Conservation (phyloP, 2,888 invertebrate genomes). For the Aphodius granarius region DNA sequence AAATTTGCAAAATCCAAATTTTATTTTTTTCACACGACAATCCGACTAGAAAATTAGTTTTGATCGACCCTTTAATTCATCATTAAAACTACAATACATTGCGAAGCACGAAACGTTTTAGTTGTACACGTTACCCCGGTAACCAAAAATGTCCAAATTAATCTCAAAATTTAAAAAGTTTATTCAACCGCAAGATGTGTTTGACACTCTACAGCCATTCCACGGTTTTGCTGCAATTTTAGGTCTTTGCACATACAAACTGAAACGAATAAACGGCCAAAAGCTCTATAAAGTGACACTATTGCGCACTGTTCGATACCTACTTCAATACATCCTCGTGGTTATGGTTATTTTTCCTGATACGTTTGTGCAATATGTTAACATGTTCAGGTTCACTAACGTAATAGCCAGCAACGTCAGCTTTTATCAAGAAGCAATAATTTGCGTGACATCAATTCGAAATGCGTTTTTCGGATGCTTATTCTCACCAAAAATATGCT, state of each 20-base stretch:
- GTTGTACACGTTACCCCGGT: slow-evolving; percentile 4
- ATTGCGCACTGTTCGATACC: background rate
- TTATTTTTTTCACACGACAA: no score
- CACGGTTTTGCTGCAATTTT: slow-evolving; percentile 27
- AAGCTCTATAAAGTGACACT: slow-evolving; percentile 12
- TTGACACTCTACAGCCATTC: slow-evolving; percentile 23
- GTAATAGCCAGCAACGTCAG: background rate
- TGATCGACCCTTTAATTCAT: no score
- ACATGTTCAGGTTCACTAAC: background rate
- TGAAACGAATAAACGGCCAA: slow-evolving; percentile 5
- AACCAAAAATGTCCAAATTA: background rate
- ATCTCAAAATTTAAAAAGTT: background rate
- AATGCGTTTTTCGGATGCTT: background rate
- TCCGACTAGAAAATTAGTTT: no score
- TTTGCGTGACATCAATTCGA: background rate
- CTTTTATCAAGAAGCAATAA: background rate
- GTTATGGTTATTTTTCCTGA: background rate
- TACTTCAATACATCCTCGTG: background rate
- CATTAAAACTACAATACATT: no score
- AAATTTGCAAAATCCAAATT: no score
- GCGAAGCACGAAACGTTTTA: no score
- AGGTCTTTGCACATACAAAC: slow-evolving; percentile 29
- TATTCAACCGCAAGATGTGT: background rate
- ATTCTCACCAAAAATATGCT: no score
- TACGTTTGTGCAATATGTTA: background rate